phyloP scores from a whole-genome alignment of 2,888 invertebrate genomes.

The Noctua pronuba region DNA sequence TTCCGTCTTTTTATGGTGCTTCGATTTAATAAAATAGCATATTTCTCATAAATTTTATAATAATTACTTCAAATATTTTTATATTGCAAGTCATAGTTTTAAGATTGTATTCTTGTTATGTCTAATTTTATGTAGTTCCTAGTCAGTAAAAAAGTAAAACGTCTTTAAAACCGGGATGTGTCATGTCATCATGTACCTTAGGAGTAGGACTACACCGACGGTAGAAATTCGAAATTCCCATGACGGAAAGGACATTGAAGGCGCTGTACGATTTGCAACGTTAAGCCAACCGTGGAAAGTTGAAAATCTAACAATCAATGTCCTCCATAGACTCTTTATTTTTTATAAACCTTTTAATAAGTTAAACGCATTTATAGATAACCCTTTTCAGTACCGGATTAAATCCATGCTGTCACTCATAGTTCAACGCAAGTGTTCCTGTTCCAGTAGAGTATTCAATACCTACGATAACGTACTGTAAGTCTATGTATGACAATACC shows the following conservation, averaged over 20 bases:
- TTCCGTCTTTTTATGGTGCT: constrained; percentile 17
- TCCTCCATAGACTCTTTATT: not conserved
- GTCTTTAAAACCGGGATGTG: not conserved
- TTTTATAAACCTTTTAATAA: constrained; percentile 7
- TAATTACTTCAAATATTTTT: not conserved
- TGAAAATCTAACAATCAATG: not conserved
- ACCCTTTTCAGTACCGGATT: constrained; percentile 18
- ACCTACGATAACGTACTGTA: constrained; percentile 13
- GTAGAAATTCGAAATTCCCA: not conserved
- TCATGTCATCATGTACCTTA: constrained; percentile 35
- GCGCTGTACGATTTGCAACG: not conserved
- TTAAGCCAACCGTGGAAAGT: not conserved
- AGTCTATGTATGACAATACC: constrained; percentile 15
- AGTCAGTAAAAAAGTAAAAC: constrained; percentile 30
- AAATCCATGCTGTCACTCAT: constrained; percentile 26
- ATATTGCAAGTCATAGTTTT: constrained; percentile 19
- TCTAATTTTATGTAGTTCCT: constrained; percentile 20
- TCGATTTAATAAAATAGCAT: not conserved
- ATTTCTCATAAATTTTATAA: not conserved
- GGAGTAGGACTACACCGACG: not conserved
- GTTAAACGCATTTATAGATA: constrained; percentile 25
- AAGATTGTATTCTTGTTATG: constrained; percentile 8
- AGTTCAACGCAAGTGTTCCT: constrained; percentile 28
- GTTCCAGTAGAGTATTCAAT: constrained; percentile 24
- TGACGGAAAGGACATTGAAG: not conserved